Base-by-base conservation (phyloP, 2,113 vertebrate genomes). In the Hoplias malabaricus region DNA sequence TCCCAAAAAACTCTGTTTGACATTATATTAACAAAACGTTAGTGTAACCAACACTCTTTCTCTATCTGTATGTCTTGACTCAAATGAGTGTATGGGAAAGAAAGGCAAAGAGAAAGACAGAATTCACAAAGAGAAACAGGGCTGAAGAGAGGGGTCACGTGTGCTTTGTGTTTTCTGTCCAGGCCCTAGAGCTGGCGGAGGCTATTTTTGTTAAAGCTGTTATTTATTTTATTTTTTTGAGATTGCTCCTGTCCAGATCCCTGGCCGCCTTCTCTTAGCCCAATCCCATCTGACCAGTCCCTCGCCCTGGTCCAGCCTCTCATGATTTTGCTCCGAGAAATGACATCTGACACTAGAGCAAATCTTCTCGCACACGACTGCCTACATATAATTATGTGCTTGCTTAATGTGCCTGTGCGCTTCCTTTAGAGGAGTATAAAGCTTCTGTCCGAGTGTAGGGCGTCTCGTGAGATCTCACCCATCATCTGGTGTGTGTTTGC, bases 121-220 rank as follows among this genome's bases (percentile, higher is more conserved):
- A n/a, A n/a, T n/a, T n/a, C n/a, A 14, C 0, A 69, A 36, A 43
- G 31, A 38, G 23, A 50, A 12, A 12, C 16, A 33, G 21, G 16
- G 50, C 63, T n/a, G 31, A 11, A 11, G 21, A 16, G 23, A 61
- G 72, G 12, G 19, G 31, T 69, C 66, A 34, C 59, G 38, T 77
- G 75, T 34, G 12, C 0, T 3, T 13, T 33, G 13, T 31, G 57
- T 31, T 68, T 27, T 59, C 31, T 29, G 66, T 48, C 40, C 46
- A 69, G 66, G 75, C 54, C 31, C 62, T 23, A 50, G 54, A 77
- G 40, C 43, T 21, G 9, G 31, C 27, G 0, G 25, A n/a, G 63
- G 74, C 34, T 62, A 69, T 77, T 69, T 38, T 77, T 67, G 38
- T 21, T 19, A 16, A 77, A 61, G 63, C 50, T 31, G 74, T 10